Percentiles rank a stretch among this genome's conserved stretches.
Evolutionary conservation across 2,797 vertebrate species (phyloP).

Genomic region (Peromyscus melanophrys): DNA sequence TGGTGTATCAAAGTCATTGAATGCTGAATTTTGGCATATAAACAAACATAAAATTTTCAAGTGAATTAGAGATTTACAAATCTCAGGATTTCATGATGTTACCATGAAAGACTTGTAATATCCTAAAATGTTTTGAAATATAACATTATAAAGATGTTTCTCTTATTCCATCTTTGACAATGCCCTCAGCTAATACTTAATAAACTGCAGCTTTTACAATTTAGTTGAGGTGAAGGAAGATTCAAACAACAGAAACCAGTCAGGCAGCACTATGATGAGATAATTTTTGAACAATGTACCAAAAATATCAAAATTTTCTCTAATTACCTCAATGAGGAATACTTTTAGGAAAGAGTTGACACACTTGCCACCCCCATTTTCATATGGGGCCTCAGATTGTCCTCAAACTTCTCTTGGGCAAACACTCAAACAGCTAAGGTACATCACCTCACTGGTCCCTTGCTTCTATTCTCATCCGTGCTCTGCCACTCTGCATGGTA

Average conservation of each 20-base stretch:
- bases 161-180: neutral
- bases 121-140: conserved; percentile 39
- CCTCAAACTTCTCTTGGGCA: neutral
- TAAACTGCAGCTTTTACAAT: conserved; percentile 24
- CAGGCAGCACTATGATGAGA: neutral
- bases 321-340: neutral
- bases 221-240: conserved; percentile 19
- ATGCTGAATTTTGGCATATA: neutral
- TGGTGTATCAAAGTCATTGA: neutral
- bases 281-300: neutral
- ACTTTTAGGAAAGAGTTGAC: neutral
- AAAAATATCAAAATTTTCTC: neutral
- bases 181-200: neutral
- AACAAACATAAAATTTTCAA: conserved; percentile 18
- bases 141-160: neutral
- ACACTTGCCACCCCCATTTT: neutral
- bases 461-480: neutral
- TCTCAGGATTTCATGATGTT: neutral
- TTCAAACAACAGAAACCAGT: conserved; percentile 14
- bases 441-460: neutral
- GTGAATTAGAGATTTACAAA: neutral
- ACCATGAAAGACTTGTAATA: conserved; percentile 25
- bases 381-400: neutral
- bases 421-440: neutral
- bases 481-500: neutral